Percentiles rank a stretch among this genome's conserved stretches.
Evolutionary conservation across 2,797 vertebrate species (phyloP).

Genomic region (Salarias fasciatus): DNA sequence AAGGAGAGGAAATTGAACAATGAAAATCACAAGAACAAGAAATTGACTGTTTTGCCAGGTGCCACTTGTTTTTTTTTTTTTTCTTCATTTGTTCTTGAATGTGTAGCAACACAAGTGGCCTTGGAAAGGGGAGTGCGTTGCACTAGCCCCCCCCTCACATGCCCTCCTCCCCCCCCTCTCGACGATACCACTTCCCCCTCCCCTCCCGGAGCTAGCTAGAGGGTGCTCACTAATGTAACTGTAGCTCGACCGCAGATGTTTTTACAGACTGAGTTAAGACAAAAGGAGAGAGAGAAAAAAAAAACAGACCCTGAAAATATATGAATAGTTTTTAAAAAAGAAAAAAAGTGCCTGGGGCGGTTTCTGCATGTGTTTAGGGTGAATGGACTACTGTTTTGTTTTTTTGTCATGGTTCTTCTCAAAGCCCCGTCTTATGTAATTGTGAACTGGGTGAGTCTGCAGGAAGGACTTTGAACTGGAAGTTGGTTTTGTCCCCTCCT

Average conservation of each 20-base stretch:
- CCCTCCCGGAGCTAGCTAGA: slow-evolving; percentile 68
- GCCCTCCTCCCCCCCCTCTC: slow-evolving; percentile 5
- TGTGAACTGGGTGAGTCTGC: slow-evolving; percentile 78
- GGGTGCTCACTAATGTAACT: slow-evolving; percentile 77
- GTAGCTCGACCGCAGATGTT: slow-evolving; percentile 76
- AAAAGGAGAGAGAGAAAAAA: slow-evolving; percentile 34
- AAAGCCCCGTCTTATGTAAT: slow-evolving; percentile 71
- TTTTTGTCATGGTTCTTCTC: slow-evolving; percentile 44
- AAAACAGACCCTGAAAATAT: slow-evolving; percentile 71
- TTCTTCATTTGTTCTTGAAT: slow-evolving; percentile 72
- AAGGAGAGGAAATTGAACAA: slow-evolving; percentile 76
- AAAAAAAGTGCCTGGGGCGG: slow-evolving; percentile 78
- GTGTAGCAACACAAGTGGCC: slow-evolving; percentile 83
- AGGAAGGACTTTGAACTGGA: slow-evolving; percentile 84
- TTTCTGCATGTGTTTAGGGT: slow-evolving; percentile 77
- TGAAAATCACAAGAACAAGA: slow-evolving; percentile 73
- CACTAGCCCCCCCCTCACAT: slow-evolving; percentile 58
- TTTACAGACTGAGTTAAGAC: slow-evolving; percentile 72
- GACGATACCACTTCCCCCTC: slow-evolving; percentile 70
- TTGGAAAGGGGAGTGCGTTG: slow-evolving; percentile 77
- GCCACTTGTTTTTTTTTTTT: slow-evolving; percentile 71
- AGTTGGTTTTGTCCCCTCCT: slow-evolving; percentile 59
- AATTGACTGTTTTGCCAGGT: slow-evolving; percentile 78
- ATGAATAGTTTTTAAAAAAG: slow-evolving; percentile 71
- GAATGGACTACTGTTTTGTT: slow-evolving; percentile 81